phyloP scores from a whole-genome alignment of 2,888 invertebrate species.

The Heliconius cydno region DNA sequence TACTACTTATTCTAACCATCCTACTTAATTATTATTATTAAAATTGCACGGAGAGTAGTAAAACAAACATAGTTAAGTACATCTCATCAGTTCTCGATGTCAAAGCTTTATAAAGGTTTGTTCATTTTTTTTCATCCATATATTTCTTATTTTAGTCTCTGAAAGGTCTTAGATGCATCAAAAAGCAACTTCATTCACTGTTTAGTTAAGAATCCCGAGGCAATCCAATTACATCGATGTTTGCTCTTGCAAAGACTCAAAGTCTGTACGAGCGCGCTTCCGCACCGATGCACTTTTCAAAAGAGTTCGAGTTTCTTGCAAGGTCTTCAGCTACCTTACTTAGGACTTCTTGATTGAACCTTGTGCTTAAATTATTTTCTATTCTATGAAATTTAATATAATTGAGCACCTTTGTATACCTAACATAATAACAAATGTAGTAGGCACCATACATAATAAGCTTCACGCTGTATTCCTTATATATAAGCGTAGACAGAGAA shows the following conservation, averaged over 20 bases:
- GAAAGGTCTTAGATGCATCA: slow-evolving; percentile 29
- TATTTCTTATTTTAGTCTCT: not conserved
- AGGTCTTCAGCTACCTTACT: slow-evolving; percentile 41
- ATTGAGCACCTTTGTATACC: too few relatives aligned
- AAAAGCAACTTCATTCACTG: slow-evolving; percentile 46
- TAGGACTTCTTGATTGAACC: slow-evolving; percentile 23
- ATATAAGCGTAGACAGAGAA: too few relatives aligned
- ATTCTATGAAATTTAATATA: not conserved
- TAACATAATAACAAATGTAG: too few relatives aligned
- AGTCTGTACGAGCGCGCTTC: slow-evolving; percentile 55
- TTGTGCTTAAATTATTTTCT: slow-evolving; percentile 6
- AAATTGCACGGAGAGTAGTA: not conserved
- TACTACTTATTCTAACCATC: not conserved
- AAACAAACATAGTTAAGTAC: not conserved
- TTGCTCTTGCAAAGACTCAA: slow-evolving; percentile 68
- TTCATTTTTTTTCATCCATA: not conserved
- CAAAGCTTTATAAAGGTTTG: slow-evolving; percentile 13
- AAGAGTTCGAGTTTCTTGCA: slow-evolving; percentile 54
- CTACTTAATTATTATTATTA: not conserved
- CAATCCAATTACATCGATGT: slow-evolving; percentile 75
- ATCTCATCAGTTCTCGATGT: slow-evolving; percentile 9
- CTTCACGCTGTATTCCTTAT: too few relatives aligned
- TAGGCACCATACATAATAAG: too few relatives aligned
- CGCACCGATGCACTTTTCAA: slow-evolving; percentile 53
- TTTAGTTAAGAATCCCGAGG: slow-evolving; percentile 52